Conservation (phyloP, 2,113 vertebrate genomes). For the Myiopsitta monachus region DNA sequence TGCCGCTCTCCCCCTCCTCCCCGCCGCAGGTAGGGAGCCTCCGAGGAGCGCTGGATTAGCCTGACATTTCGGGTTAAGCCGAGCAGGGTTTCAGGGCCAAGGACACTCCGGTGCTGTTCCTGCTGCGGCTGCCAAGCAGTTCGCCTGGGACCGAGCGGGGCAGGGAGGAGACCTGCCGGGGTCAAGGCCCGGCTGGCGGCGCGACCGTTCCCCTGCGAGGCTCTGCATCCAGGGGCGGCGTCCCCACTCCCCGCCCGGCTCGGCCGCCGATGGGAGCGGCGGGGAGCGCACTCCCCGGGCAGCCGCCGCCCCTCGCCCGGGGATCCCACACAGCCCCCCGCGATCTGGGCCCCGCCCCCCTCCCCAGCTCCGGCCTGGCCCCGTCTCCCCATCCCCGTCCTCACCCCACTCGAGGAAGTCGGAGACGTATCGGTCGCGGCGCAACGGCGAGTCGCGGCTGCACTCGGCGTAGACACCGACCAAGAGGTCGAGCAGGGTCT, state of each 20-base stretch:
- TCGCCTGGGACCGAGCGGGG: background rate
- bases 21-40: slow-evolving; percentile 24
- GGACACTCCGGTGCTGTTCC: background rate
- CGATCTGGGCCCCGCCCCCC: background rate
- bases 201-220: slow-evolving; percentile 1
- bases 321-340: background rate
- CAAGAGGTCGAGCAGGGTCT: slow-evolving; percentile 92
- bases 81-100: slow-evolving; percentile 31
- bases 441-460: slow-evolving; percentile 81
- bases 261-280: background rate
- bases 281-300: background rate
- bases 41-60: slow-evolving; percentile 22
- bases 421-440: slow-evolving; percentile 89
- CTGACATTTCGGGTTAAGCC: slow-evolving; percentile 46
- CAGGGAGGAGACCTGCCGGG: background rate
- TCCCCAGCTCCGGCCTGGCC: background rate
- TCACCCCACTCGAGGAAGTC: slow-evolving; percentile 97
- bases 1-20: background rate
- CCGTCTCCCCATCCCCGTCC: slow-evolving; percentile 69
- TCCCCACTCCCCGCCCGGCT: background rate
- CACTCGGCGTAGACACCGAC: slow-evolving; percentile 88
- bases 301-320: background rate
- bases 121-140: background rate
- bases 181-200: background rate
- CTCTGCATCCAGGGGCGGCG: slow-evolving; percentile 31